phyloP scores from a whole-genome alignment of 2,888 invertebrate species.

The Protula sp. region DNA sequence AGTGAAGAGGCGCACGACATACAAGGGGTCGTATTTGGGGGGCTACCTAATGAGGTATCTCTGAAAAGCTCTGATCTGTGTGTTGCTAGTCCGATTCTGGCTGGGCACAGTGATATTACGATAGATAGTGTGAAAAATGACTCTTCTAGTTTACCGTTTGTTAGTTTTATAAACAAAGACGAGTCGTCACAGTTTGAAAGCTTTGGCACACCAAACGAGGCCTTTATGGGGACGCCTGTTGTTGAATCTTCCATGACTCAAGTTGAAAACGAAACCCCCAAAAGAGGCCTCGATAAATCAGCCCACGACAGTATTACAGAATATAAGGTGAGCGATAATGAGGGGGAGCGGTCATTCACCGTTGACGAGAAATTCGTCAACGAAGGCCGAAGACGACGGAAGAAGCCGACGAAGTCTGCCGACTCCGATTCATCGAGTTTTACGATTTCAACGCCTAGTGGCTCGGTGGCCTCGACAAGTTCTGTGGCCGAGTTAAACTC shows the following conservation, averaged over 20 bases:
- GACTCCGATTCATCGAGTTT: conserved; percentile 32
- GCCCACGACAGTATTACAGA: not conserved
- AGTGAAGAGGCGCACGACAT: no score
- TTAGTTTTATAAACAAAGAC: not conserved
- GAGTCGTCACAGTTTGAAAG: not conserved
- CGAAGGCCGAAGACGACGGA: conserved; percentile 6
- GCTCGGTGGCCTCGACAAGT: conserved; percentile 30
- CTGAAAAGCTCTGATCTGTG: no score
- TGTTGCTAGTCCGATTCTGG: not conserved
- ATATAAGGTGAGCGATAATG: not conserved
- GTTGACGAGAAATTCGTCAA: conserved; percentile 18
- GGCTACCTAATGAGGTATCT: no score
- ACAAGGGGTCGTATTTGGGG: no score
- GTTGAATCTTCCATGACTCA: not conserved
- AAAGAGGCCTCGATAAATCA: not conserved
- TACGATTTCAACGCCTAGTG: conserved; percentile 39
- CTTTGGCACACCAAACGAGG: not conserved
- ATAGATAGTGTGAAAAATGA: not conserved
- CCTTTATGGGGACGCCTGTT: not conserved
- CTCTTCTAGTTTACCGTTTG: not conserved
- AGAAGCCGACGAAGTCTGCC: conserved; percentile 2
- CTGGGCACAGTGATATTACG: not conserved
- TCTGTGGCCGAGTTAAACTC: conserved; percentile 3
- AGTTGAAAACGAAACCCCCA: not conserved
- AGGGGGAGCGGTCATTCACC: conserved; percentile 2